These are phyloP conservation scores for Onychostoma macrolepis DNA, from an alignment of 2,113 vertebrate species.

Conservation along the genomic window DNA sequence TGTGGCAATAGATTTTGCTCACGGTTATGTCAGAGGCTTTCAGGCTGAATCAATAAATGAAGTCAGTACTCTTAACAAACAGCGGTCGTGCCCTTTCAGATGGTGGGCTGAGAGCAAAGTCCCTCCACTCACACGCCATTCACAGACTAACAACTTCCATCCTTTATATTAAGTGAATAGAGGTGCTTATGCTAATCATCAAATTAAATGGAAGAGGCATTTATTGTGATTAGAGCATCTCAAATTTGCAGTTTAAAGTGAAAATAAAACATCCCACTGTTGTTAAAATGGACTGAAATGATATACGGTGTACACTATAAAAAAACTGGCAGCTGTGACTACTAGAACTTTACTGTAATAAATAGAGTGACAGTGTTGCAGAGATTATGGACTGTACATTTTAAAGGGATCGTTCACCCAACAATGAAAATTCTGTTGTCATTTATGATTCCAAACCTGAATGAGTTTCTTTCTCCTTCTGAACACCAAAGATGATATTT, in stretches of 20 bases:
- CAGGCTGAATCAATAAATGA: conserved; percentile 53
- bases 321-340: not conserved
- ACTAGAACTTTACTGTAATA: not conserved
- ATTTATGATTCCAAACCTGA: too few species aligned
- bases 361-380: not conserved
- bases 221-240: not conserved
- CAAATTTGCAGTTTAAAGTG: not conserved
- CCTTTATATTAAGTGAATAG: not conserved
- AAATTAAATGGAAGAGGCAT: not conserved
- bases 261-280: not conserved
- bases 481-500: too few species aligned
- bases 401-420: too few species aligned
- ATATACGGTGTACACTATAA: not conserved
- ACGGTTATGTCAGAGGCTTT: conserved; percentile 51
- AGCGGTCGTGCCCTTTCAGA: conserved; percentile 19
- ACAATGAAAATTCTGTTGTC: too few species aligned
- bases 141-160: not conserved
- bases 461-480: too few species aligned
- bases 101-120: not conserved
- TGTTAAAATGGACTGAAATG: not conserved
- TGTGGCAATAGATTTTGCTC: conserved; percentile 25
- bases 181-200: not conserved
- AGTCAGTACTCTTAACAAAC: conserved; percentile 51
- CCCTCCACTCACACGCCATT: not conserved
- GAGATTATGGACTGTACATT: not conserved